These are phyloP conservation scores for Diprion similis DNA, from an alignment of 1,140 invertebrate genomes.

Conservation along the genomic window DNA sequence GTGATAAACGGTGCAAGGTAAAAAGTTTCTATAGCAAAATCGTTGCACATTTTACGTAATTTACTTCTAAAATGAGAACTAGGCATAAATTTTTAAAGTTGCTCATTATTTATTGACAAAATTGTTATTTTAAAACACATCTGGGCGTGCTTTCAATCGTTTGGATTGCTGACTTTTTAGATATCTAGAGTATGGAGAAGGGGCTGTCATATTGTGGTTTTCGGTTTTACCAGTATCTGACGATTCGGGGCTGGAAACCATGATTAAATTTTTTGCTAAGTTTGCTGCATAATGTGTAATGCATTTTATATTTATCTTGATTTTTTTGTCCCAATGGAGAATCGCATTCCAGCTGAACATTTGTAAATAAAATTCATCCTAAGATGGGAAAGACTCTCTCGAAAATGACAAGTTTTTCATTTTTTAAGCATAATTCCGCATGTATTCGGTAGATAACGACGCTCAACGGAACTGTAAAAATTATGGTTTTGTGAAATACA, in stretches of 20 bases:
- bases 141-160: not conserved
- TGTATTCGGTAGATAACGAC: no score
- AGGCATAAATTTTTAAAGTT: not conserved
- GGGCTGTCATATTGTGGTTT: not conserved
- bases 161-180: not conserved
- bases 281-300: constrained; percentile 1
- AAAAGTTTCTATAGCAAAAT: not conserved
- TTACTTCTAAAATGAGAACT: not conserved
- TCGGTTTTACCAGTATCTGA: not conserved
- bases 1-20: not conserved
- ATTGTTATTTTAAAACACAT: not conserved
- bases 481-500: no score
- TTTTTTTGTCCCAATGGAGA: not conserved
- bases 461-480: no score
- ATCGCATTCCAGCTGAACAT: not conserved
- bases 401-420: not conserved
- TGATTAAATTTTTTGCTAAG: not conserved
- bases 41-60: not conserved
- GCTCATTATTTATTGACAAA: not conserved
- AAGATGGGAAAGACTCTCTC: not conserved
- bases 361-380: not conserved
- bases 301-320: not conserved
- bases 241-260: not conserved
- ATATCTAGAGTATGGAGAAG: not conserved
- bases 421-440: not conserved